Percentiles rank a stretch among this genome's conserved stretches.
Conservation (phyloP, 2,888 invertebrate genomes). For the Panopea generosa region DNA sequence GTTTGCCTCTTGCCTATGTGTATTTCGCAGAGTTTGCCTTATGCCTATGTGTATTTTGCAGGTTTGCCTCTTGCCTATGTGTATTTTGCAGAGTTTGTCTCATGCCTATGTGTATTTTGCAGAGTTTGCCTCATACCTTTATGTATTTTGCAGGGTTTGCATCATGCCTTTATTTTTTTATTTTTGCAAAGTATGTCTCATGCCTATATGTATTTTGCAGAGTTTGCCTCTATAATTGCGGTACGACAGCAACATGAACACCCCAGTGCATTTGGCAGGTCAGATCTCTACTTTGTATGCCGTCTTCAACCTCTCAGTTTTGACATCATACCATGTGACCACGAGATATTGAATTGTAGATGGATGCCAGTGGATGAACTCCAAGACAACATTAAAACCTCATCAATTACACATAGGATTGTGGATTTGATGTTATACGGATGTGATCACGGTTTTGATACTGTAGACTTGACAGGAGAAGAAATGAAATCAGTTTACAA, state of each 20-base stretch:
- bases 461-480: constrained; percentile 72
- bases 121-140: too few relatives aligned
- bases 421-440: constrained; percentile 71
- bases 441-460: constrained; percentile 75
- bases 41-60: too few relatives aligned
- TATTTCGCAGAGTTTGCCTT: too few relatives aligned
- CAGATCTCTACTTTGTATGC: constrained; percentile 83
- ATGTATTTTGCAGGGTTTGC: too few relatives aligned
- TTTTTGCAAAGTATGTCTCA: constrained; percentile 79
- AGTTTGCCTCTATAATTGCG: constrained; percentile 80
- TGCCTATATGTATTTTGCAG: constrained; percentile 76
- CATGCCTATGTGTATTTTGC: too few relatives aligned
- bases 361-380: constrained; percentile 81
- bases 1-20: too few relatives aligned
- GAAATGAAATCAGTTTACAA: constrained; percentile 78
- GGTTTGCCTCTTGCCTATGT: too few relatives aligned
- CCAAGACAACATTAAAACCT: constrained; percentile 53
- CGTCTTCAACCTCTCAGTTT: constrained; percentile 78
- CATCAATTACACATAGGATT: constrained; percentile 74
- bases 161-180: too few relatives aligned
- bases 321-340: constrained; percentile 76
- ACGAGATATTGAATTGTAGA: constrained; percentile 78
- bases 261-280: constrained; percentile 83
- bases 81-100: too few relatives aligned
- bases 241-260: constrained; percentile 82